Evolutionary conservation across 2,797 vertebrate species (phyloP).

Genomic region (Todus mexicanus): DNA sequence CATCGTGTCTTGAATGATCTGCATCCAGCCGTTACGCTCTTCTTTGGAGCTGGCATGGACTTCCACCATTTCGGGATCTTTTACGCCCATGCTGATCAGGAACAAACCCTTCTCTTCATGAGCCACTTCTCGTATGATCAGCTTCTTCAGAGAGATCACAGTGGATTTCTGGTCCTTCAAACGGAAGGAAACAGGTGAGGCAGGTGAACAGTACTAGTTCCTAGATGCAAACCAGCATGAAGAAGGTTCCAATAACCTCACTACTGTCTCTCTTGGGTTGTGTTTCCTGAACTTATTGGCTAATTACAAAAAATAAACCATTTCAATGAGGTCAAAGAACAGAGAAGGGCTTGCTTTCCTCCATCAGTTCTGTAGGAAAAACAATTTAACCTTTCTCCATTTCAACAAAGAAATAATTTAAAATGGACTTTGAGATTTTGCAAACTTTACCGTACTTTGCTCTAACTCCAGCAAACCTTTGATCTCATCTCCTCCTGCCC

Average conservation of each 20-base stretch:
- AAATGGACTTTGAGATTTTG: background rate
- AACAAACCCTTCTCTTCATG: conserved; percentile 96
- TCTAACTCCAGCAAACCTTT: background rate
- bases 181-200: background rate
- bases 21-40: conserved; percentile 93
- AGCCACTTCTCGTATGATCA: conserved; percentile 94
- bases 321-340: background rate
- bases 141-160: conserved; percentile 93
- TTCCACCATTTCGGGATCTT: conserved; percentile 95
- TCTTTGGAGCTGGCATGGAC: conserved; percentile 90
- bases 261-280: background rate
- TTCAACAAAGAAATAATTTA: background rate
- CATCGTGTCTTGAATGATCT: conserved; percentile 89
- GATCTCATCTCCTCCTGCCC: background rate
- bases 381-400: background rate
- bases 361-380: background rate
- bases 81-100: conserved; percentile 89
- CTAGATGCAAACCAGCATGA: background rate
- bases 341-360: background rate
- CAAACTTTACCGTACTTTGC: background rate
- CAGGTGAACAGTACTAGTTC: background rate
- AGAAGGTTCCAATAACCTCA: background rate
- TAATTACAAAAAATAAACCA: background rate
- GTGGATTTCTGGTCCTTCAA: conserved; percentile 93
- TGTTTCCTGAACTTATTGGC: background rate